These are phyloP conservation scores for Helostoma temminkii DNA, from an alignment of 2,797 vertebrate species.

Conservation along the genomic window DNA sequence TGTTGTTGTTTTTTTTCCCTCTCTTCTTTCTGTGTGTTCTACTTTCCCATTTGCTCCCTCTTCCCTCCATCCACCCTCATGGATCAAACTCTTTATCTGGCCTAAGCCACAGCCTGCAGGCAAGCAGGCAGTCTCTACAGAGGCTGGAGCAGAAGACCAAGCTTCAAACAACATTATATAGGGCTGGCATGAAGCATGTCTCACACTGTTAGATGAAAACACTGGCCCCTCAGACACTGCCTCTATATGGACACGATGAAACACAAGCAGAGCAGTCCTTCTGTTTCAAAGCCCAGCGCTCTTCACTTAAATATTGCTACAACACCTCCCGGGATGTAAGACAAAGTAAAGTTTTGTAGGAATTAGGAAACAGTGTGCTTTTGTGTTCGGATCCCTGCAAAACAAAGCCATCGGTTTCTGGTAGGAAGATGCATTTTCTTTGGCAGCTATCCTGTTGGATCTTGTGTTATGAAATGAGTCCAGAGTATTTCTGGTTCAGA, in stretches of 20 bases:
- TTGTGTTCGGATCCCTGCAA: constrained; percentile 40
- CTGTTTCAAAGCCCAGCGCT: constrained; percentile 52
- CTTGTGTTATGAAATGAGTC: constrained; percentile 52
- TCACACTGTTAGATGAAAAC: constrained; percentile 78
- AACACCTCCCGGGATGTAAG: constrained; percentile 36
- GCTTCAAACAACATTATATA: constrained; percentile 82
- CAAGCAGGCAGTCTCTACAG: constrained; percentile 77
- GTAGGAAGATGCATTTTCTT: constrained; percentile 43
- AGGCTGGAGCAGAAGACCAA: constrained; percentile 73
- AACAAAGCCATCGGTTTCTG: constrained; percentile 34
- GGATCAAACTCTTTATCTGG: constrained; percentile 84
- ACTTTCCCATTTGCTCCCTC: constrained; percentile 57
- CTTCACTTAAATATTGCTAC: constrained; percentile 51
- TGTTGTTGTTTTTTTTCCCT: not conserved
- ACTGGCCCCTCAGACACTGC: constrained; percentile 59
- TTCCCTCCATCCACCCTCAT: constrained; percentile 67
- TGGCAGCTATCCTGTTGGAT: constrained; percentile 48
- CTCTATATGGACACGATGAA: constrained; percentile 69
- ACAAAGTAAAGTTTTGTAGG: constrained; percentile 31
- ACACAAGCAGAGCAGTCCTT: constrained; percentile 49
- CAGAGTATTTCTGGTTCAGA: constrained; percentile 51
- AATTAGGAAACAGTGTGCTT: constrained; percentile 35
- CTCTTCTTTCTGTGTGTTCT: constrained; percentile 38
- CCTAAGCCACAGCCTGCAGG: constrained; percentile 81
- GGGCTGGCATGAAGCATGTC: constrained; percentile 77